Conservation (phyloP, 2,797 vertebrate species). For the Pipistrellus kuhlii region DNA sequence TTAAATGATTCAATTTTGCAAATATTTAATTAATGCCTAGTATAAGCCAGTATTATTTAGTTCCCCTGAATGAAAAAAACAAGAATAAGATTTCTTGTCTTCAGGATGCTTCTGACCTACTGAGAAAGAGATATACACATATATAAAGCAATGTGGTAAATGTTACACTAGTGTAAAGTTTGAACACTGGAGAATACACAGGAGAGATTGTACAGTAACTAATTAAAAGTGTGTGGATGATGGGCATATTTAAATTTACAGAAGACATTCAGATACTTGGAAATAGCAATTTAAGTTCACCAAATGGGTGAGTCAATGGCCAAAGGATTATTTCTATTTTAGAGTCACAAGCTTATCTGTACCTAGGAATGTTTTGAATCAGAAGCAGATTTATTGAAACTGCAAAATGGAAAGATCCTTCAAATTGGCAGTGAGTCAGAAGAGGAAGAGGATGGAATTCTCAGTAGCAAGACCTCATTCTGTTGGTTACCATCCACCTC, state of each 20-base stretch:
- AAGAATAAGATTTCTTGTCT: constrained; percentile 3
- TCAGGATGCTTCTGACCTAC: background rate
- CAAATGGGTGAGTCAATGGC: background rate
- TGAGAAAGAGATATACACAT: background rate
- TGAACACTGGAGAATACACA: background rate
- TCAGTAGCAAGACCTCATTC: background rate
- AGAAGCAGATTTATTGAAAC: constrained; percentile 7
- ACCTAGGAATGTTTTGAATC: constrained; percentile 37
- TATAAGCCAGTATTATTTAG: background rate
- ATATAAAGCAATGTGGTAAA: background rate
- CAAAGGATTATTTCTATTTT: constrained; percentile 39
- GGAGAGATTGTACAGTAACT: background rate
- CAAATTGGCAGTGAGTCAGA: background rate
- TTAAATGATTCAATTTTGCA: constrained; percentile 10
- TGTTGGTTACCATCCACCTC: background rate
- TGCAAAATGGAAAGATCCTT: constrained; percentile 9
- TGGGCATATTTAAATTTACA: background rate
- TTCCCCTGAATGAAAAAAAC: constrained; percentile 32
- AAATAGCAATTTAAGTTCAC: constrained; percentile 12
- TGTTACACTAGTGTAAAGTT: background rate
- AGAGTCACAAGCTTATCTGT: constrained; percentile 15
- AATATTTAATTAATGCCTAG: constrained; percentile 5
- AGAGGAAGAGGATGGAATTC: background rate
- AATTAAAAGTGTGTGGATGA: background rate
- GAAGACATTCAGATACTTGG: background rate